Percentiles rank a stretch among this genome's conserved stretches.
Conservation (phyloP, 2,888 invertebrate genomes). For the Hesperia comma region DNA sequence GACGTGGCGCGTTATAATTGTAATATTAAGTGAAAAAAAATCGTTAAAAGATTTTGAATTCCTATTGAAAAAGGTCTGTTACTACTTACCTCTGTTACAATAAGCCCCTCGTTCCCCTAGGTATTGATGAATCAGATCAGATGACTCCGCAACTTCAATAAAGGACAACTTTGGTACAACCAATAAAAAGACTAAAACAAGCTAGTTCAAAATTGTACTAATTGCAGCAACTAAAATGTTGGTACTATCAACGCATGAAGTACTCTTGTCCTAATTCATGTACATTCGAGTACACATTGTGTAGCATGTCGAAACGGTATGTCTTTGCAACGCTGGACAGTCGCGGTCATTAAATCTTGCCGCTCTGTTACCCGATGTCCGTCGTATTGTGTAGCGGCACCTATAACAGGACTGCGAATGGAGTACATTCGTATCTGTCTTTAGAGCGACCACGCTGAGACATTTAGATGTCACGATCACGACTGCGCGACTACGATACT, state of each 20-base stretch:
- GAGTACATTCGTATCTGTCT: conserved; percentile 78
- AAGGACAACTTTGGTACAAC: no score
- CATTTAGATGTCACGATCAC: conserved; percentile 30
- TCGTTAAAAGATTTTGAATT: no score
- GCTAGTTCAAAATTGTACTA: no score
- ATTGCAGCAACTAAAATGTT: neutral
- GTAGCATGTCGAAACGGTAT: conserved; percentile 63
- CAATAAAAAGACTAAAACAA: no score
- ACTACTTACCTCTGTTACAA: no score
- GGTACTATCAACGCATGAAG: neutral
- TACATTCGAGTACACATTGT: conserved; percentile 39
- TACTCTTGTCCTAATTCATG: conserved; percentile 4
- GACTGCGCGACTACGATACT: neutral
- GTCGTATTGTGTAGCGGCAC: conserved; percentile 76
- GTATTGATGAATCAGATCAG: no score
- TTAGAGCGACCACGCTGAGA: conserved; percentile 38
- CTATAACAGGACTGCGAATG: conserved; percentile 81
- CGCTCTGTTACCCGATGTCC: conserved; percentile 79
- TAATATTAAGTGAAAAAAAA: no score
- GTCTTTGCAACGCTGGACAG: conserved; percentile 68
- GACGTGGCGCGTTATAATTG: no score
- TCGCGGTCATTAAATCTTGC: conserved; percentile 80
- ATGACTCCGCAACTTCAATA: no score
- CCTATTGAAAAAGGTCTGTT: no score
- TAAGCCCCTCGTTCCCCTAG: no score